phyloP scores from a whole-genome alignment of 2,888 invertebrate genomes.

The Meganola albula region DNA sequence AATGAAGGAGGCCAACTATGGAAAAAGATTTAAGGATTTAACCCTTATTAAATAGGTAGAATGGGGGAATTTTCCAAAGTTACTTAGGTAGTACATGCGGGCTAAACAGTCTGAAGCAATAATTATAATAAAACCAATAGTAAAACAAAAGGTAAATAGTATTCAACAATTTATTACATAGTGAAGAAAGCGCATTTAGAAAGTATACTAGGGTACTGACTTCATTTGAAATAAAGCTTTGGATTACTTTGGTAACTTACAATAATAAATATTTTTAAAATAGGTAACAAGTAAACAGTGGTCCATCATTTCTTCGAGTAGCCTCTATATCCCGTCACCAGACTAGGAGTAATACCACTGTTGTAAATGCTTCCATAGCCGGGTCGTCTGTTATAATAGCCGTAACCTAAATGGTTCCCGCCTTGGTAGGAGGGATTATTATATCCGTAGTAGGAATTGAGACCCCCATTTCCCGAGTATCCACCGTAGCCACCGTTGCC shows the following conservation, averaged over 20 bases:
- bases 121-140: too few species aligned
- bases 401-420: slow-evolving; percentile 77
- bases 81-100: too few species aligned
- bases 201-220: slow-evolving; percentile 13
- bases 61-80: too few species aligned
- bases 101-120: too few species aligned
- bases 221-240: slow-evolving; percentile 40
- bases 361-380: slow-evolving; percentile 61
- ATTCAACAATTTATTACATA: slow-evolving; percentile 12
- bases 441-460: slow-evolving; percentile 78
- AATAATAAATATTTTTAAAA: slow-evolving; percentile 22
- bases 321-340: slow-evolving; percentile 72
- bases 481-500: slow-evolving; percentile 76
- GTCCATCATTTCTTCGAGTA: slow-evolving; percentile 54
- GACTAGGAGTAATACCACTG: slow-evolving; percentile 62
- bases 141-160: too few species aligned
- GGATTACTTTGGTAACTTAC: slow-evolving; percentile 52
- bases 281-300: slow-evolving; percentile 1
- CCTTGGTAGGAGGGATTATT: slow-evolving; percentile 74
- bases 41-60: too few species aligned
- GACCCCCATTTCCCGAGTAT: slow-evolving; percentile 78
- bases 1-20: too few species aligned
- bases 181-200: too few species aligned
- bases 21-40: too few species aligned
- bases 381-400: slow-evolving; percentile 69